Percentiles rank a stretch among this genome's conserved stretches.
Conservation (phyloP, 2,888 invertebrate genomes). For the Acanthosepion pharaonis region DNA sequence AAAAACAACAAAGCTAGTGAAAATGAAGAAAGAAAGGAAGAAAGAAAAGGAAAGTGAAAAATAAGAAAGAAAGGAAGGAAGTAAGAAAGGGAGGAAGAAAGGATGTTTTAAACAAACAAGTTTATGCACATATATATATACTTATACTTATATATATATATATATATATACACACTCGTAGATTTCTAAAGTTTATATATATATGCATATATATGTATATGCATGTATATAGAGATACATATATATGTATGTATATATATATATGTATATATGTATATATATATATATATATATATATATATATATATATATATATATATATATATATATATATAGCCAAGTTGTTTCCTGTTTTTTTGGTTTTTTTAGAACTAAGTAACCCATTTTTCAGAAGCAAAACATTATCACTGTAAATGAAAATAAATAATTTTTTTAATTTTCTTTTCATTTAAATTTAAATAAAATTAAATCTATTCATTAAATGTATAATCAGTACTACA, state of each 20-base stretch:
- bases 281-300: not conserved
- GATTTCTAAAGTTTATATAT: not conserved
- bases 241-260: not conserved
- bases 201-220: not conserved
- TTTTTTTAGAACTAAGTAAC: not conserved
- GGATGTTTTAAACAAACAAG: slow-evolving; percentile 33
- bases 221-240: not conserved
- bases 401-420: not conserved
- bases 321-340: slow-evolving; percentile 10
- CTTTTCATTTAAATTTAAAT: not conserved
- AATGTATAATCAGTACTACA: not conserved
- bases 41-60: slow-evolving; percentile 8
- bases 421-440: not conserved
- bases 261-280: too few relatives aligned
- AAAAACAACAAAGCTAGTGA: slow-evolving; percentile 8
- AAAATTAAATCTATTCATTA: not conserved
- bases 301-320: not conserved
- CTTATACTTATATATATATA: slow-evolving; percentile 23
- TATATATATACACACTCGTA: not conserved
- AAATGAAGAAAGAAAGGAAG: not conserved
- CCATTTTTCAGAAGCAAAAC: not conserved
- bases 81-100: slow-evolving; percentile 6
- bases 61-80: not conserved
- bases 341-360: not conserved
- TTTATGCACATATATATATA: slow-evolving; percentile 33